These are phyloP conservation scores for Rhagophthalmus giganteus DNA, from an alignment of 2,888 invertebrate genomes.

Conservation along the genomic window DNA sequence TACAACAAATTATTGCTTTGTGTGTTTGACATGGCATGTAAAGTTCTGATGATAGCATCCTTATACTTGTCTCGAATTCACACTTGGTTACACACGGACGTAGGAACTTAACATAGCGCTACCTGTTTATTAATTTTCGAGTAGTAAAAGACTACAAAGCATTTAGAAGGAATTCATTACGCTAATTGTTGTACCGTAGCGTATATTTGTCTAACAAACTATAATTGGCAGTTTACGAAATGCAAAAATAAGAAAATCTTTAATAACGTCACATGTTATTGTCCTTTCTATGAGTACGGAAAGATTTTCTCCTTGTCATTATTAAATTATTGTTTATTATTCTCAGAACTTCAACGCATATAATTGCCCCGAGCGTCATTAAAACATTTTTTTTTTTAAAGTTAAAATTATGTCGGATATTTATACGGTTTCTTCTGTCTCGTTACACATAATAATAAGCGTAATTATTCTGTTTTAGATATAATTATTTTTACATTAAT, in stretches of 20 bases:
- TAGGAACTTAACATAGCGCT: slow-evolving; percentile 21
- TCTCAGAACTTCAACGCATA: slow-evolving; percentile 27
- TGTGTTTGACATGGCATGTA: slow-evolving; percentile 41
- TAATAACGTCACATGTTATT: slow-evolving; percentile 5
- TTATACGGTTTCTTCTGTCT: slow-evolving; percentile 46
- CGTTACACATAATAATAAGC: slow-evolving; percentile 51
- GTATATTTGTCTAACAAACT: slow-evolving; percentile 10
- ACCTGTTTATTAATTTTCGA: slow-evolving; percentile 7
- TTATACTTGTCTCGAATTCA: slow-evolving; percentile 37
- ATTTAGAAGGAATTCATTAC: slow-evolving; percentile 19
- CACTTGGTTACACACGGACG: slow-evolving; percentile 39
- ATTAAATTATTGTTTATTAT: slow-evolving; percentile 30
- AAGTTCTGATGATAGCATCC: slow-evolving; percentile 41
- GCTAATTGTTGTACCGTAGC: slow-evolving; percentile 17
- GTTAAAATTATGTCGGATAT: slow-evolving; percentile 36
- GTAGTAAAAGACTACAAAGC: slow-evolving; percentile 7
- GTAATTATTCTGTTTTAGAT: slow-evolving; percentile 51
- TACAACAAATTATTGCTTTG: slow-evolving; percentile 42
- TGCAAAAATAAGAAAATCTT: not conserved
- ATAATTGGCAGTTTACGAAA: slow-evolving; percentile 7
- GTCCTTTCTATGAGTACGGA: slow-evolving; percentile 12
- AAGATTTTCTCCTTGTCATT: slow-evolving; percentile 23
- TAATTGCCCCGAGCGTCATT: slow-evolving; percentile 24
- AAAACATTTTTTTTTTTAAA: slow-evolving; percentile 39
- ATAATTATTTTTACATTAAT: slow-evolving; percentile 55